These are phyloP conservation scores for Python bivittatus DNA, from an alignment of 2,113 vertebrate genomes.

Conservation along the genomic window DNA sequence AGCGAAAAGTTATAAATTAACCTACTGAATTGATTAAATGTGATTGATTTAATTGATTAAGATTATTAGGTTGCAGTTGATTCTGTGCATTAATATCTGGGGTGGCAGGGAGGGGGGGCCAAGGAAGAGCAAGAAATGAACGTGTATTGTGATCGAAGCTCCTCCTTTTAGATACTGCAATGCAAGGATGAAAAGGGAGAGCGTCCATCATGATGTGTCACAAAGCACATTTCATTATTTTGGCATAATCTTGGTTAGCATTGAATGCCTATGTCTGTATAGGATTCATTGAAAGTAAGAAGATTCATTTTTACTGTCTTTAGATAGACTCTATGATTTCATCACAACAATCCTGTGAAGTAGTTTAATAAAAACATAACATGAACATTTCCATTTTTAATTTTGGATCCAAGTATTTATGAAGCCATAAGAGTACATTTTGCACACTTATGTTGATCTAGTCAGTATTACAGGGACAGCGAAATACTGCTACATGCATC, in stretches of 20 bases:
- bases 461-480: neutral
- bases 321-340: neutral
- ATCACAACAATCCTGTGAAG: neutral
- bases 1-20: neutral
- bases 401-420: neutral
- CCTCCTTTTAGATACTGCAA: neutral
- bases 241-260: neutral
- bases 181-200: neutral
- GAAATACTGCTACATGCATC: neutral
- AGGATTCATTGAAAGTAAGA: neutral
- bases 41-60: too few species aligned
- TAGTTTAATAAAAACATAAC: neutral
- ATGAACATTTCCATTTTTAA: neutral
- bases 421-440: neutral
- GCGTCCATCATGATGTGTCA: neutral
- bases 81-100: neutral
- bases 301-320: neutral
- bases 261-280: neutral
- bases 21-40: neutral
- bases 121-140: neutral
- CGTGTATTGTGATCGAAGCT: neutral
- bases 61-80: conserved; percentile 23
- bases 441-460: neutral
- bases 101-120: neutral
- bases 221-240: neutral